Evolutionary conservation across 2,113 vertebrate species (phyloP).

Genomic region (Emberiza fucata): DNA sequence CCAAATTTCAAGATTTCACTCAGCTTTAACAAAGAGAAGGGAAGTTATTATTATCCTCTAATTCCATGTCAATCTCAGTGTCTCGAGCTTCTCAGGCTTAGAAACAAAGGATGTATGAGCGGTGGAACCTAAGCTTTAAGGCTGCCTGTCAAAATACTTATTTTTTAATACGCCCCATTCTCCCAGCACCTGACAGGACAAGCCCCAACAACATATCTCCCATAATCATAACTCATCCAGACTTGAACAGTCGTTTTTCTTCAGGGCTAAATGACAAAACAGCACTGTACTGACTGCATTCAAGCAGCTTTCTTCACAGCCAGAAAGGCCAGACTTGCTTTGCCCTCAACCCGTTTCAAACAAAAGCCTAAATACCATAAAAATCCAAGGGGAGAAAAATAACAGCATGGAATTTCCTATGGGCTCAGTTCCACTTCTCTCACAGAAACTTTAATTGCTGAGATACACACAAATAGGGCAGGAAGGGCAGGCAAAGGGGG

Average conservation of each 20-base stretch:
- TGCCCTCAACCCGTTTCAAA: neutral
- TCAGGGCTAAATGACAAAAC: neutral
- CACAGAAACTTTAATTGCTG: neutral
- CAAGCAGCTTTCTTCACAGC: neutral
- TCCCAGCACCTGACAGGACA: neutral
- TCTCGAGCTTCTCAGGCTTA: neutral
- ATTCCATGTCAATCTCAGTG: neutral
- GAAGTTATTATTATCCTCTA: neutral
- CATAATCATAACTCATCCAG: neutral
- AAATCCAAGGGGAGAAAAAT: neutral
- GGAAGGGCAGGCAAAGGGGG: neutral
- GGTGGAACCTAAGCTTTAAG: neutral
- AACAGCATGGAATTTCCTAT: constrained; percentile 1
- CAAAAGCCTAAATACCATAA: neutral
- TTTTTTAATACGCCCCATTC: neutral
- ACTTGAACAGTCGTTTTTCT: neutral
- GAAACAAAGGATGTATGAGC: neutral
- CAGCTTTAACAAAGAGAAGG: constrained; percentile 71
- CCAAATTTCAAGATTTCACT: constrained; percentile 92
- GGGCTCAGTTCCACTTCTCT: neutral
- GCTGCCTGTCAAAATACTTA: neutral
- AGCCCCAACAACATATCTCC: neutral
- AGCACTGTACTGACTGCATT: neutral
- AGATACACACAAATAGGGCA: neutral
- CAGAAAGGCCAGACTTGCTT: neutral